phyloP scores from a whole-genome alignment of 2,888 invertebrate genomes.

The Crossocerus cetratus region DNA sequence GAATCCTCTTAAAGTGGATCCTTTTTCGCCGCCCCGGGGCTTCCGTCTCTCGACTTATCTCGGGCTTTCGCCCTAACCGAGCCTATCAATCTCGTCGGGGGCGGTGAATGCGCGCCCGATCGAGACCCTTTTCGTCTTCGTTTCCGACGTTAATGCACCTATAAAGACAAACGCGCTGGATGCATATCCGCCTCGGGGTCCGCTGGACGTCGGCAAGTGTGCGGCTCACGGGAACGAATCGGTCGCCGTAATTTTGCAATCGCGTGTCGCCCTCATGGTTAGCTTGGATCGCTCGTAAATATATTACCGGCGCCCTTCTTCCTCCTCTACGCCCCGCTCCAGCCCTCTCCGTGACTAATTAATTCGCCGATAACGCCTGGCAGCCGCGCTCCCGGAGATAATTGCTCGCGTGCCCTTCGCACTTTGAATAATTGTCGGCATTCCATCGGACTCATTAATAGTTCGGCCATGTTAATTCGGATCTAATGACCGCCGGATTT shows the following conservation, averaged over 20 bases:
- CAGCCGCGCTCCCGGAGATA: background rate
- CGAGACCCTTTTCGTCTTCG: background rate
- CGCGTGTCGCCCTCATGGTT: no score
- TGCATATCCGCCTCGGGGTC: background rate
- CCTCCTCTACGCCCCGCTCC: no score
- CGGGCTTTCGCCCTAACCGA: slow-evolving; percentile 31
- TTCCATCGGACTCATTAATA: no score
- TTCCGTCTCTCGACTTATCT: slow-evolving; percentile 42
- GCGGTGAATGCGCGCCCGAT: slow-evolving; percentile 4
- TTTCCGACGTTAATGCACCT: background rate
- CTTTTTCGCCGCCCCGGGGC: slow-evolving; percentile 31
- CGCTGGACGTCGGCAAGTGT: no score
- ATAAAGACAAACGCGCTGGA: background rate
- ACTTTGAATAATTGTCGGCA: background rate
- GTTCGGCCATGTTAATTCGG: no score
- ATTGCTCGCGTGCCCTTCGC: background rate
- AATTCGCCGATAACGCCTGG: background rate
- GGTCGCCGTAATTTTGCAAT: background rate
- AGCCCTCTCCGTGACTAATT: background rate
- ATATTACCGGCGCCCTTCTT: background rate
- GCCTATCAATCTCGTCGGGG: slow-evolving; percentile 28
- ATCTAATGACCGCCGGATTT: no score
- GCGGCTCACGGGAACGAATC: background rate
- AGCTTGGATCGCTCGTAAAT: background rate
- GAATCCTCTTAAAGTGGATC: slow-evolving; percentile 24